Base-by-base conservation (phyloP, 2,888 invertebrate genomes). In the Anthophora plumipes region DNA sequence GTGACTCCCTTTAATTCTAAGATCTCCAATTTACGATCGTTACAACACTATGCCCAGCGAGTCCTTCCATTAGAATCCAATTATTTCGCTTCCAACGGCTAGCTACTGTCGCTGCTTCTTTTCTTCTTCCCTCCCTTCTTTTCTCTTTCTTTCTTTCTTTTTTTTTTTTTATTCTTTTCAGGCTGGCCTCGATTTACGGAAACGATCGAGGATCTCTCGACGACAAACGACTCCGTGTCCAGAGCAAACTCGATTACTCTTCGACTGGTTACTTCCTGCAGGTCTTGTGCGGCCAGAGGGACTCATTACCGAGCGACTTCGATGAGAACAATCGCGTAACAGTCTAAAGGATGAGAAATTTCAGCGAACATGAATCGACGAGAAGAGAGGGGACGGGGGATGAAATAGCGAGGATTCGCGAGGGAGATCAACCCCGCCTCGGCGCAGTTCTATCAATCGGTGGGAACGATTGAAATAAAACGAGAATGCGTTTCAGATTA, bases 171-270 rank as follows among this genome's bases (percentile, higher is more conserved):
- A 17, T 17, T 57, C 17, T 57, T 57, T 31, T 20, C n/a, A 8
- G 41, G 12, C 63, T 17, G 25, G 11, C 43, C 55, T 59, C 78
- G 55, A 85, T 85, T 68, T 50, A 46, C 63, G 55, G 78, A 57
- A 31, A 73, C 74, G 74, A 69, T 77, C 55, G 60, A 83, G 71
- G 52, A 74, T 72, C 70, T 77, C 71, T 73, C 73, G 59, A 69
- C 61, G 74, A 83, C 83, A 87, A 87, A 86, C 85, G 83, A 85
- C 76, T 74, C 66, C 64, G 77, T 73, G 83, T 75, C 69, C 73
- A 63, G 70, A 74, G 67, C 83, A 87, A 86, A 86, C 83, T 87
- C 81, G 85, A 86, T 85, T 83, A 80, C 82, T 83, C 85, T 78
- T 82, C 70, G 74, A 59, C 74, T 63, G 79, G 75, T 79, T 83